Base-by-base conservation (phyloP, 2,113 vertebrate species). In the Dipodomys stephensi region DNA sequence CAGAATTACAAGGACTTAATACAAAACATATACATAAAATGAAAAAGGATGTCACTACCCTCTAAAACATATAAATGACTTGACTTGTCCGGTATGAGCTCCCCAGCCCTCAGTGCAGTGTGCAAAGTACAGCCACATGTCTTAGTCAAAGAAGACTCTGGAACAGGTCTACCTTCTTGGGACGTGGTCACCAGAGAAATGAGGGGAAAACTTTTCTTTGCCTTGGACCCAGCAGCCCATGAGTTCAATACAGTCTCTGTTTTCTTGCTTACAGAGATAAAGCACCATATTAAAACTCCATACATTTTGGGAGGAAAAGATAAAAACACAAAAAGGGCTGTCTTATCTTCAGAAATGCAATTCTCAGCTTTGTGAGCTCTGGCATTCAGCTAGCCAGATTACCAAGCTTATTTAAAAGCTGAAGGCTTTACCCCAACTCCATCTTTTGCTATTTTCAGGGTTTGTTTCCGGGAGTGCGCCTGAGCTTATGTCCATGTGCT, bases 321-420 rank as follows among this genome's bases (percentile, higher is more conserved):
- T 95, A 96, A 96, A 97, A 78, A 93, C 7, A 95, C 91, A 96
- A 96, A 86, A 93, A 19, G 1, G 87, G 57, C 46, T 87, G 94
- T 88, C 93, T 97, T 96, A 96, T 60, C 94, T 90, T 93, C 93
- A 39, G 78, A 97, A 95, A 82, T 16, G 3, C 90, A 97, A 97
- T 92, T 92, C 92, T 35, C 73, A 74, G 84, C 94, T 97, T 88
- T 95, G 92, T 93, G 95, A 97, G 94, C 64, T 88, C 96, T 91
- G 91, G 95, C 90, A 96, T 97, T 97, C 96, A 96, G 87, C 85
- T 89, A n/a, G 94, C 90, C 23, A 68, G 83, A 96, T 94, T 97
- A 97, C 18, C 65, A 97, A 97, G 90, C 95, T 96, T 93, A 92
- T 94, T 96, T 95, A 92, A 93, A 94, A 94, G 83, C 93, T 77